Percentiles rank a stretch among this genome's conserved stretches.
Conservation (phyloP, 2,797 vertebrate species). For the Macroramphosus scolopax region DNA sequence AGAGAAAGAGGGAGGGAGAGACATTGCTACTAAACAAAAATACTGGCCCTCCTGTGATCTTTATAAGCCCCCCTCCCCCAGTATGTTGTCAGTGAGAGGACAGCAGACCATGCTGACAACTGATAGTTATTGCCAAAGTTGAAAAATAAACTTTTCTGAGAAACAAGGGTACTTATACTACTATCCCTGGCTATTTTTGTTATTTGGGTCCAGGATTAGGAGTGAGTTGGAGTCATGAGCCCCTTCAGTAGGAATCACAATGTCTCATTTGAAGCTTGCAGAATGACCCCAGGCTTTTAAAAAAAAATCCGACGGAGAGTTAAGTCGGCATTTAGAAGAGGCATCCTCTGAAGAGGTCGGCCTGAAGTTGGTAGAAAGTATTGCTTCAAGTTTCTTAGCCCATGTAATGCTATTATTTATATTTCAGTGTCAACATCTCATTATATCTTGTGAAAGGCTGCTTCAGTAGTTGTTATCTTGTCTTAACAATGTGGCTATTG, state of each 20-base stretch:
- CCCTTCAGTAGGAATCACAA: too few species aligned
- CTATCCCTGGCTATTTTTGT: slow-evolving; percentile 4
- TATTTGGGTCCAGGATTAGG: slow-evolving; percentile 4
- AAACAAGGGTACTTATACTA: not conserved
- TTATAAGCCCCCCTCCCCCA: slow-evolving; percentile 3
- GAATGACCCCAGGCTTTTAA: slow-evolving; percentile 14
- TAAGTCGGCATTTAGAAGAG: not conserved
- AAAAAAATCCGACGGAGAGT: not conserved
- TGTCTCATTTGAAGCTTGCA: slow-evolving; percentile 1
- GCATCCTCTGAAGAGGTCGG: not conserved
- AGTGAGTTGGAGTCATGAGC: slow-evolving; percentile 10
- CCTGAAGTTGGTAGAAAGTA: slow-evolving; percentile 1
- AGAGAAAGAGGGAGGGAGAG: too few species aligned
- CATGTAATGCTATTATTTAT: not conserved
- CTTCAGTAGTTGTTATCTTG: not conserved
- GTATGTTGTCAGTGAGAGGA: slow-evolving; percentile 3
- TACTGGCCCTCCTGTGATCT: slow-evolving; percentile 22
- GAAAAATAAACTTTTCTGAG: not conserved
- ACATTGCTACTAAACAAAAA: slow-evolving; percentile 31
- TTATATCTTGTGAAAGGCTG: not conserved
- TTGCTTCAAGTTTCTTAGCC: not conserved
- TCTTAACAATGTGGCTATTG: too few species aligned
- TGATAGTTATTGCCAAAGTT: slow-evolving; percentile 1
- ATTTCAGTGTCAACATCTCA: too few species aligned
- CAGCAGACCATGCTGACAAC: slow-evolving; percentile 11